These are phyloP conservation scores for Spodoptera picta DNA, from an alignment of 2,888 invertebrate genomes.

Conservation along the genomic window DNA sequence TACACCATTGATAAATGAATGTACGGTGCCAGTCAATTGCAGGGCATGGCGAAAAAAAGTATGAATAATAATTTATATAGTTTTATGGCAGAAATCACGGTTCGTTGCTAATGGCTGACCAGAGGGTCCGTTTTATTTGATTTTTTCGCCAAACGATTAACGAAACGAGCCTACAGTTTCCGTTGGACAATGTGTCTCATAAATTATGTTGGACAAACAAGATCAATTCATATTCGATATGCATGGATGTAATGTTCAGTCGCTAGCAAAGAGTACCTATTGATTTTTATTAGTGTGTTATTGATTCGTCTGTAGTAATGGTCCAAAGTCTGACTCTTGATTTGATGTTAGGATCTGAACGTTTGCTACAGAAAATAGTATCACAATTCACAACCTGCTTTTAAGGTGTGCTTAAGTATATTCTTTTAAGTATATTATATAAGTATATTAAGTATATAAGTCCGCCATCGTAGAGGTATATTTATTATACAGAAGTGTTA, in stretches of 20 bases:
- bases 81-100: slow-evolving; percentile 78
- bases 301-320: too few species aligned
- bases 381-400: too few species aligned
- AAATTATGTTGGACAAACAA: slow-evolving; percentile 83
- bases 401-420: too few species aligned
- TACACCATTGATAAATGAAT: slow-evolving; percentile 85
- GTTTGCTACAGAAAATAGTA: too few species aligned
- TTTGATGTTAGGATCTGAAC: too few species aligned
- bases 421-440: too few species aligned
- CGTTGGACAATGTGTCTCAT: slow-evolving; percentile 82
- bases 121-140: slow-evolving; percentile 69
- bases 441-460: too few species aligned
- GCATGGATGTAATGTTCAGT: slow-evolving; percentile 62
- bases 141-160: slow-evolving; percentile 84
- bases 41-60: slow-evolving; percentile 70
- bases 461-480: too few species aligned
- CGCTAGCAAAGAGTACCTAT: slow-evolving; percentile 37
- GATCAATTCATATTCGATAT: slow-evolving; percentile 73
- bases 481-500: too few species aligned
- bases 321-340: too few species aligned
- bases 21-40: slow-evolving; percentile 75
- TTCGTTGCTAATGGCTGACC: slow-evolving; percentile 79
- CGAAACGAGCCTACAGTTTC: slow-evolving; percentile 83
- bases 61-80: slow-evolving; percentile 82
- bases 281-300: slow-evolving; percentile 39